Percentiles rank a stretch among this genome's conserved stretches.
phyloP scores from a whole-genome alignment of 30 jellyfish, hydroid and myxozoan genomes.

The Turritopsis dohrnii region DNA sequence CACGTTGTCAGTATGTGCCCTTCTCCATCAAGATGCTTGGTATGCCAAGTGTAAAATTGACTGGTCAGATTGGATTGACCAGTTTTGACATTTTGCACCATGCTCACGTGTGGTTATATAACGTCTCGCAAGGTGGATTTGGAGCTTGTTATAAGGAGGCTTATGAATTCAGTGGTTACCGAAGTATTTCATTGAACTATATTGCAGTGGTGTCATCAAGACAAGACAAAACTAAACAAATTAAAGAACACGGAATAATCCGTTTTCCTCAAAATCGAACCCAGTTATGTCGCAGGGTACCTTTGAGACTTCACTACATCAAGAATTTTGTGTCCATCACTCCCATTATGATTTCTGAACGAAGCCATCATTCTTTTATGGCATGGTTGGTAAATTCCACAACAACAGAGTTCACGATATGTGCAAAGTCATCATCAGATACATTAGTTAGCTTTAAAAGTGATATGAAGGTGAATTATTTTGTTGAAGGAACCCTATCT shows the following conservation, averaged over 20 bases:
- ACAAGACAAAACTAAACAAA: not conserved
- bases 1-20: not conserved
- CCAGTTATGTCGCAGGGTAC: not conserved
- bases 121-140: slow-evolving; percentile 17
- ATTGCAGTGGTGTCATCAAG: not conserved
- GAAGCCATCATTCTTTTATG: not conserved
- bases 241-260: not conserved
- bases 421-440: not conserved
- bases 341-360: not conserved
- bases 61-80: not conserved
- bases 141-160: slow-evolving; percentile 18
- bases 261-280: not conserved
- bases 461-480: slow-evolving; percentile 12
- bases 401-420: not conserved
- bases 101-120: not conserved
- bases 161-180: slow-evolving; percentile 13
- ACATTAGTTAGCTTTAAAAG: not conserved
- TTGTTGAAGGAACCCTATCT: slow-evolving; percentile 12
- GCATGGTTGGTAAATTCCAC: slow-evolving; percentile 8
- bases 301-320: not conserved
- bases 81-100: not conserved
- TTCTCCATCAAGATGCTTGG: not conserved
- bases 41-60: not conserved
- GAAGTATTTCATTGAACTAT: slow-evolving; percentile 16
- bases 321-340: not conserved